Base-by-base conservation (phyloP, 2,113 vertebrate species). In the Mobula hypostoma region DNA sequence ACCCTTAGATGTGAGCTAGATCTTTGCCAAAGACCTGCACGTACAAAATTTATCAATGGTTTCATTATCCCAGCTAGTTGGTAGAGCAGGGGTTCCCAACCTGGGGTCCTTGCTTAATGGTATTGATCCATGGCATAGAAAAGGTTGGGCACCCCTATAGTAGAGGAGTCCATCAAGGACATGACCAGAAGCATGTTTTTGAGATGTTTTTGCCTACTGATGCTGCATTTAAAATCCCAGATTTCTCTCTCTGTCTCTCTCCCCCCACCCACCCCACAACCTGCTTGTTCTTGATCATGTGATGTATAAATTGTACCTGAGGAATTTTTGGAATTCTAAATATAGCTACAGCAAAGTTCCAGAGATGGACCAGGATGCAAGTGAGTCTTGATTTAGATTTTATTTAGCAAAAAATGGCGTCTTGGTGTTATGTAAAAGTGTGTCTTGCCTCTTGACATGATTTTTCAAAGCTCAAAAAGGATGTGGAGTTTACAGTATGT, bases 121-220 rank as follows among this genome's bases (percentile, higher is more conserved):
- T 36, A 36, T 36, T 36, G 36, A 36, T 36, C 36, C 36, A 36
- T 36, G 36, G 36, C 36, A 36, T 36, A 36, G 36, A 36, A 36
- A 36, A 36, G 36, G 36, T 36, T 36, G 36, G 36, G 36, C 36
- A 36, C 0, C 36, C 36, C 36, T 36, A 36, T 36, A 36, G 36
- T 36, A 36, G 36, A 36, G 32, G 90, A 70, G 90, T 66, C 90
- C 32, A 40, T 92, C 90, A 21, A 19, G 32, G 36, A 92, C 90
- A 32, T 92, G 66, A 92, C 90, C 66, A 92, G 7, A 9, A 92
- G 90, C 90, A 92, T 32, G 29, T n/a, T n/a, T 56, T n/a, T 36
- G 36, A 61, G 58, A 61, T n/a, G 83, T 63, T 87, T 56, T 29
- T 56, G 32, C 14, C 17, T 92, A 36, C 36, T 36, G 36, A 36